phyloP scores from a whole-genome alignment of 1,140 invertebrate genomes.

The Whitmania pigra region DNA sequence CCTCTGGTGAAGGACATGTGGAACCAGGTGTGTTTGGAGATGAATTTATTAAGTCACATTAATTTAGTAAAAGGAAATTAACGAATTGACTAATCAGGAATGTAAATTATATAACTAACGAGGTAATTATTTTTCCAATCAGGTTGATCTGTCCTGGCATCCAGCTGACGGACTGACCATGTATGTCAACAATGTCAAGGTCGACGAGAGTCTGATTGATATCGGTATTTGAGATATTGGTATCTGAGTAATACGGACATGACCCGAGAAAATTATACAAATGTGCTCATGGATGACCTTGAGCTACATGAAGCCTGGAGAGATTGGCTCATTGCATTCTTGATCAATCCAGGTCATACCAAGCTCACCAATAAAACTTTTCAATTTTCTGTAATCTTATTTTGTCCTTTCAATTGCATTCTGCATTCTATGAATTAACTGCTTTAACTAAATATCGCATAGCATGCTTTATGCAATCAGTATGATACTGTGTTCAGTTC shows the following conservation, averaged over 20 bases:
- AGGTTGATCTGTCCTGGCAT: conserved; percentile 32
- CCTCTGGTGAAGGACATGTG: conserved; percentile 31
- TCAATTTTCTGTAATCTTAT: no score
- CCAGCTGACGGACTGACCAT: conserved; percentile 33
- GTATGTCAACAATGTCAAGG: conserved; percentile 32
- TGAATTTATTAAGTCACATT: no score
- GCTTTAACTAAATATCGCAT: no score
- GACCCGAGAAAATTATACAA: conserved; percentile 29
- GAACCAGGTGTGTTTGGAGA: conserved; percentile 25
- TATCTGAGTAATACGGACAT: conserved; percentile 29
- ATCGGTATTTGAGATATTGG: no score
- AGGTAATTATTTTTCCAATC: no score
- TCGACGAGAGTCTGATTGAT: conserved; percentile 27
- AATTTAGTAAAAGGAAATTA: no score
- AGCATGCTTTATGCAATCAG: no score
- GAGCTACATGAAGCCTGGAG: conserved; percentile 34
- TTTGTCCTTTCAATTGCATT: background rate
- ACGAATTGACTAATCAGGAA: no score
- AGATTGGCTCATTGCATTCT: conserved; percentile 27
- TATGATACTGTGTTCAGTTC: no score
- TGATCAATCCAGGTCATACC: conserved; percentile 17
- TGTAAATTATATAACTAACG: no score
- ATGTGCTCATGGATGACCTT: conserved; percentile 33
- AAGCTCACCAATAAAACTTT: background rate
- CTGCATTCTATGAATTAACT: no score